Base-by-base conservation (phyloP, 2,888 invertebrate genomes). In the Philereme transversata region DNA sequence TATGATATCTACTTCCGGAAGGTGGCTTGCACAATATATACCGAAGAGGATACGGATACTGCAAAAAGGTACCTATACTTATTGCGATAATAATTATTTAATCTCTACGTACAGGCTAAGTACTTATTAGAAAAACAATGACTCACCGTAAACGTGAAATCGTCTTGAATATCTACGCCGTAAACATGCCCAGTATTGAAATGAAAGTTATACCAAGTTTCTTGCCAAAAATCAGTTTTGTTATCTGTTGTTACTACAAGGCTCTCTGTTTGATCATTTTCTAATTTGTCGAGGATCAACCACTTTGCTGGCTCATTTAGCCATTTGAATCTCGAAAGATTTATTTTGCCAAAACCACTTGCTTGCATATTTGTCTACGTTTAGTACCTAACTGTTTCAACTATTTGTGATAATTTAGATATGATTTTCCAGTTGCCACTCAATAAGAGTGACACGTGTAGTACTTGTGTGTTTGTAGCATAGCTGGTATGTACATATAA, bases 171-270 rank as follows among this genome's bases (percentile, higher is more conserved):
- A 52, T 81, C 71, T 6, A 82, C 60, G 3, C 84, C 87, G 64
- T 70, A 90, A 3, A 87, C 56, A 76, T 90, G 90, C 0, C 89
- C 90, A 0, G 82, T 70, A 49, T 85, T 87, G 9, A 71, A 69
- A 51, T 74, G 59, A 60, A 88, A 89, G 54, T 82, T 75, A 60
- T 88, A 88, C 74, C 74, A 85, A 10, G 90, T 89, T 47, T 77
- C 79, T 73, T 86, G 85, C 89, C 90, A 90, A 66, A 87, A 90
- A 66, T 90, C 90, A 0, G 84, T 82, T 50, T 77, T 76, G n/a
- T 81, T 73, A n/a, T 87, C 80, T 3, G 86, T 88, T 5, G 67
- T 78, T 6, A 87, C 75, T 60, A 75, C 68, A 4, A 88, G 67
- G 35, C 47, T 60, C 11, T 80, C 70, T 22, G 22, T 22, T 22